Base-by-base conservation (phyloP, 92 coral and sea anemone species). In the Zoanthus gigantus region DNA sequence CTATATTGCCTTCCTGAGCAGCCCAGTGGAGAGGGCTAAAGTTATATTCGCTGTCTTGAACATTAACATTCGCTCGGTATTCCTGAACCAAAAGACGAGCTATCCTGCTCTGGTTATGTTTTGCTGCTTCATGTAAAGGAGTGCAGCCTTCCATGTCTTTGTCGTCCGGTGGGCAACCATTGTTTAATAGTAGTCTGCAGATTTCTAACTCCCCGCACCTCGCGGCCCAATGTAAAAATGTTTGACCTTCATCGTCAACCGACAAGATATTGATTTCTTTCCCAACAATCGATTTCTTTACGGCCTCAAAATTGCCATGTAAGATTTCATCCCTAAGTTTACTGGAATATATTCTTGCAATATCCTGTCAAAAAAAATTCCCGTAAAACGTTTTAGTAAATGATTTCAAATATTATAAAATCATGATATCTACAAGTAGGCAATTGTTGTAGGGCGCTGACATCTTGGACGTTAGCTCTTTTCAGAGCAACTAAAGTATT, bases 121-220 rank as follows among this genome's bases (percentile, higher is more conserved):
- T 60, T 79, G 84, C 84, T 34, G 84, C 84, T 61, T 79, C 73
- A 23, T 79, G 84, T 45, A 79, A 42, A 3, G 84, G 72, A 0
- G 84, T 79, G 18, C 57, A 34, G 4, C 84, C 84, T 37, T 79
- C 84, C 5, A 7, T 42, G 72, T 79, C 66, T 0, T 45, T 10
- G 46, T 31, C 9, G 23, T 79, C 71, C 37, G 18, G 9, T 66
- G 9, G 16, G 17, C 84, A 57, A 6, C 72, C 54, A 63, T 79
- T 42, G 6, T 79, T 54, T 11, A 79, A 13, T 32, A 79, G 56
- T 3, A 37, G 1, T 61, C n/a, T 47, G 14, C 82, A 86, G 32
- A 67, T 48, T 16, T 86, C 89, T 31, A 52, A 30, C 14, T 76
- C 14, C 23, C 80, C 82, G 0, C 53, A 57, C 53, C 82, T 29